phyloP scores from a whole-genome alignment of 2,888 invertebrate species.

The Hydrotaea cyrtoneurina region DNA sequence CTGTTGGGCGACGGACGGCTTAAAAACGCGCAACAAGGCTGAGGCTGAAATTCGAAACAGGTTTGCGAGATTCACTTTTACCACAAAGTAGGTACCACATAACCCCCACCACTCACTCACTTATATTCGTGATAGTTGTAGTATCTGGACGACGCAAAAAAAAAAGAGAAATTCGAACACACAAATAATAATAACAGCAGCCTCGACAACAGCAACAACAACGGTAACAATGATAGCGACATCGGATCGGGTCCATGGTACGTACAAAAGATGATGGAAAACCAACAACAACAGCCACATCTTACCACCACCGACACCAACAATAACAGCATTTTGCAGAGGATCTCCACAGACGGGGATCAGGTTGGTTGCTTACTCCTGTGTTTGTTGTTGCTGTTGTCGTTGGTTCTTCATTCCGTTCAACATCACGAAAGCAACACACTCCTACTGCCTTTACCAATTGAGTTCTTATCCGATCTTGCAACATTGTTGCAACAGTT shows the following conservation, averaged over 20 bases:
- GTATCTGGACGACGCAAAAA: constrained; percentile 12
- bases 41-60: constrained; percentile 31
- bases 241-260: background rate
- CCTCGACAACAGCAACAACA: constrained; percentile 16
- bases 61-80: constrained; percentile 64
- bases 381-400: background rate
- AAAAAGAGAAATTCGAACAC: constrained; percentile 64
- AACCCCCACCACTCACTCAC: background rate
- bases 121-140: no score
- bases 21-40: constrained; percentile 22
- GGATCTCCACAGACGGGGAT: constrained; percentile 49
- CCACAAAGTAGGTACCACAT: constrained; percentile 42
- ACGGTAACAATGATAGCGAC: background rate
- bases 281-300: constrained; percentile 9
- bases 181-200: constrained; percentile 43
- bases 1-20: background rate
- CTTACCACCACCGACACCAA: constrained; percentile 24
- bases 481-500: constrained; percentile 49
- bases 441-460: constrained; percentile 34
- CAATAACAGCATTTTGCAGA: constrained; percentile 25
- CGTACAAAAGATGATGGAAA: constrained; percentile 35
- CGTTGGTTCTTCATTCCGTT: constrained; percentile 13
- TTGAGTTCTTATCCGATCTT: constrained; percentile 49
- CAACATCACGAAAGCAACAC: constrained; percentile 10
- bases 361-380: constrained; percentile 23